These are phyloP conservation scores for Tenebrio molitor DNA, from an alignment of 1,140 invertebrate genomes.

Conservation along the genomic window DNA sequence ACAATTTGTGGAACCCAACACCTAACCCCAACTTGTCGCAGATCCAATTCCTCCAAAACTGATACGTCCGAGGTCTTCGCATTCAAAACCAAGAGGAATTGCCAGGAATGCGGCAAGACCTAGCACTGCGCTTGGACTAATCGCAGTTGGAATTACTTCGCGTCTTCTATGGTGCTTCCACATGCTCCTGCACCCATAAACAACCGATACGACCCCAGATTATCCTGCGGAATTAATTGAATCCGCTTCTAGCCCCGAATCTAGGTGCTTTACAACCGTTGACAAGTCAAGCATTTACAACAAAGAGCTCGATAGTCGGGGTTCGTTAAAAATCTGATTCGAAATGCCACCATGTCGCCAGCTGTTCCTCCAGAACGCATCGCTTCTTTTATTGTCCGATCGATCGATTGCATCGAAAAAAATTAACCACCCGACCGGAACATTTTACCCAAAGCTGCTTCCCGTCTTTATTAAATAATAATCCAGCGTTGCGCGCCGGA, in stretches of 20 bases:
- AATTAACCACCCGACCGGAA: background rate
- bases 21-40: constrained; percentile 9
- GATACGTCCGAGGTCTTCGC: background rate
- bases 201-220: too few relatives aligned
- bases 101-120: too few relatives aligned
- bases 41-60: constrained; percentile 10
- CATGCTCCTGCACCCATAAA: too few relatives aligned
- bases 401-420: background rate
- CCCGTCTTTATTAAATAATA: constrained; percentile 1
- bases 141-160: too few relatives aligned
- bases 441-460: background rate
- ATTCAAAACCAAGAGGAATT: background rate
- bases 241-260: background rate
- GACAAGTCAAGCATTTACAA: constrained; percentile 15
- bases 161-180: too few relatives aligned
- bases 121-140: too few relatives aligned
- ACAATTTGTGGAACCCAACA: constrained; percentile 19
- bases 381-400: constrained; percentile 2
- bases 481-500: background rate
- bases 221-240: background rate
- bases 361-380: constrained; percentile 7
- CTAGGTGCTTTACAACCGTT: background rate
- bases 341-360: constrained; percentile 13
- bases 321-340: constrained; percentile 25
- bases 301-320: background rate